Evolutionary conservation across 2,888 invertebrate genomes (phyloP), one percentile per base, ranked within the genome.

Genomic region (Branchipolynoe longqiensis): DNA sequence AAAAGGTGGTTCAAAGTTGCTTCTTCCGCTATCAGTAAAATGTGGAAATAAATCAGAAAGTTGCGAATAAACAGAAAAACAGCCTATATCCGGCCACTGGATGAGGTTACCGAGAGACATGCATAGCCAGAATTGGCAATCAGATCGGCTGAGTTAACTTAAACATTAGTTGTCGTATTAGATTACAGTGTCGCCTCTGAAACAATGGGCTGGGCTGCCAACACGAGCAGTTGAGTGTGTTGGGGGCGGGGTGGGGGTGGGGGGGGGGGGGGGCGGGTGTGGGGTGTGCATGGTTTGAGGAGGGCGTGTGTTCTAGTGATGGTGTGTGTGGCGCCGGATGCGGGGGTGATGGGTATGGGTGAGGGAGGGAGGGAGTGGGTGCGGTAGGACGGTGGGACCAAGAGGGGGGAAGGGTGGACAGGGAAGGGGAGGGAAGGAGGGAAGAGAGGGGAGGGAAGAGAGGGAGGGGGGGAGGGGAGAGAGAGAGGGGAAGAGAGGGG

Each of bases 181-280:
- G n/a, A n/a, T n/a, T n/a, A n/a, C n/a, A n/a, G n/a, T n/a, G n/a
- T n/a, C n/a, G n/a, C n/a, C n/a, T n/a, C n/a, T n/a, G n/a, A n/a
- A n/a, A n/a, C n/a, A n/a, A n/a, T n/a, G n/a, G n/a, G n/a, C n/a
- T n/a, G n/a, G n/a, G n/a, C n/a, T n/a, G n/a, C n/a, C n/a, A n/a
- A n/a, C n/a, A n/a, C n/a, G n/a, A n/a, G 18, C 14, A 54, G 62
- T 28, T 12, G n/a, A n/a, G 33, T 28, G 38, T 28, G 33, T 28
- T 14, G 69, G 33, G 69, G 38, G 69, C 25, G 69, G 38, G 69
- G 33, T 28, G 38, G 69, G 33, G 69, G 38, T 28, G 33, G 69
- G 38, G 69, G 33, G 69, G 38, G 69, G 33, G 69, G 38, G 69
- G 33, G 69, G 38, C 31, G 33, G 69, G 38, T 28, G 33, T 28